Evolutionary conservation across 64 coral and sea anemone species (phyloP), one percentile per base, ranked within the genome.

Genomic region (Astreopora myriophthalma): DNA sequence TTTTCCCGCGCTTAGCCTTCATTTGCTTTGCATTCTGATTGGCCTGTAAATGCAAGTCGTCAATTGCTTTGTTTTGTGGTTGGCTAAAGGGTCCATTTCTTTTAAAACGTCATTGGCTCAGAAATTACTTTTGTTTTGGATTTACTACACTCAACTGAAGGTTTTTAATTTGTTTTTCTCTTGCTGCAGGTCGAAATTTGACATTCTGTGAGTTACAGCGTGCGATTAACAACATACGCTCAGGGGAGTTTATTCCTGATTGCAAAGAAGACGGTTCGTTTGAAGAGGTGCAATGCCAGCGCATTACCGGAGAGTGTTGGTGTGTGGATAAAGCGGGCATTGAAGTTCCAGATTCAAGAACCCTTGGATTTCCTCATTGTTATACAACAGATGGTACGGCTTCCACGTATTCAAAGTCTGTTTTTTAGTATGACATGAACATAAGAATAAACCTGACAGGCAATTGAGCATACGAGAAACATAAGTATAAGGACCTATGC

Each of bases 231-330:
- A 64, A 8, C 29, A 57, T 29, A 19, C 52, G 55, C 17, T 83
- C 57, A 3, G 11, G 39, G 6, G 79, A 63, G 19, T 87, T 87
- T 48, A 48, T 87, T 36, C 90, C 90, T 34, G 35, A 35, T 3
- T 92, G 90, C 24, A 66, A 85, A 48, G 81, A 20, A 0, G 37
- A 92, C 62, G 90, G 90, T 8, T 72, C 73, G 5, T 92, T 85
- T 92, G 77, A 85, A 76, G 37, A 39, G 17, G 40, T 91, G 8
- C 89, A 91, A 11, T 91, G 89, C 36, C 60, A 91, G 8, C 61
- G 8, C 29, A 34, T 28, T 14, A 71, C 65, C 19, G 79, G 79
- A 3, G 44, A 81, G 48, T 91, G 89, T 46, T 91, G 89, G 89
- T 91, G 89, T 35, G 89, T 91, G 25, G 64, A 91, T 66, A 11